Percentiles rank a stretch among this genome's conserved stretches.
These are phyloP conservation scores for Lithobius niger DNA, from an alignment of 1,140 invertebrate genomes.

Conservation along the genomic window DNA sequence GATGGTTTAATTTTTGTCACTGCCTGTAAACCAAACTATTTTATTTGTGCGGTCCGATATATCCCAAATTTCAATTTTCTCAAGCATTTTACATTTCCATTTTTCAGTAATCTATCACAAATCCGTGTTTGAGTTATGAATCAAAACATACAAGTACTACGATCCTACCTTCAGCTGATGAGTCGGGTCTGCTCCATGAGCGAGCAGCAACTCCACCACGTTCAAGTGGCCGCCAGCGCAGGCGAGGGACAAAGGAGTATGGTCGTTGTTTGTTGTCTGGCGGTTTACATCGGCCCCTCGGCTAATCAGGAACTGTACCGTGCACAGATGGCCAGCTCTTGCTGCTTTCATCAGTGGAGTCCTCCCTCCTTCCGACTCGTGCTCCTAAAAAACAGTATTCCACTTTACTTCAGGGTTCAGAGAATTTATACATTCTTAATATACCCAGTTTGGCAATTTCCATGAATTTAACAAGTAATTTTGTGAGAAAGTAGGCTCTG, in stretches of 20 bases:
- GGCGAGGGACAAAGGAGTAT: constrained; percentile 91
- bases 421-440: too few relatives aligned
- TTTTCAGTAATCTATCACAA: too few relatives aligned
- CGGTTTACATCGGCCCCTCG: constrained; percentile 80
- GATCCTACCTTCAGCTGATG: constrained; percentile 78
- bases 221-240: constrained; percentile 88
- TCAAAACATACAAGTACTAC: too few relatives aligned
- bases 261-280: constrained; percentile 94
- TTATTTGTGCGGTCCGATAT: too few relatives aligned
- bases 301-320: constrained; percentile 88
- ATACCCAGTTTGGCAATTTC: neutral
- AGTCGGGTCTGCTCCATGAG: constrained; percentile 82
- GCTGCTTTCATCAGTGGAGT: constrained; percentile 99
- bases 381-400: constrained; percentile 49
- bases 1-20: too few relatives aligned
- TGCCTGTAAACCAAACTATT: too few relatives aligned
- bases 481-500: neutral
- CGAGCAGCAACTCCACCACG: constrained; percentile 80
- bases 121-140: too few relatives aligned
- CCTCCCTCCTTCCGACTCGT: constrained; percentile 82
- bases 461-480: too few relatives aligned
- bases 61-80: too few relatives aligned
- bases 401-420: too few relatives aligned
- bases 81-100: too few relatives aligned
- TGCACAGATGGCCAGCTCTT: constrained; percentile 94